These are phyloP conservation scores for Tenebrosternarchus preto DNA, from an alignment of 2,113 vertebrate species.

Conservation along the genomic window DNA sequence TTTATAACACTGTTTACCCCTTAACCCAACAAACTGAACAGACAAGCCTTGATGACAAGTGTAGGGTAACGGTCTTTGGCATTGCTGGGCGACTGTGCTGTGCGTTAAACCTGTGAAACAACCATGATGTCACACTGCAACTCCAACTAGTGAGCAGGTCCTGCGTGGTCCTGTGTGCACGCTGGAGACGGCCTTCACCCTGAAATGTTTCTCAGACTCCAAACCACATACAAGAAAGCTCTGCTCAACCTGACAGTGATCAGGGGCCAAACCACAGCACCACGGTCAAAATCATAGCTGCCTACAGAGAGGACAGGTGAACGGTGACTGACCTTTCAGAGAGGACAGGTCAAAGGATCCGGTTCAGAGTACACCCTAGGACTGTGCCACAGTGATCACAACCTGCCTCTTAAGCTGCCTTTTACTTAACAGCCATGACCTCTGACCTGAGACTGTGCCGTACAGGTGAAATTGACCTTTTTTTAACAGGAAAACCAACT, in stretches of 20 bases:
- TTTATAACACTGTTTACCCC: not conserved
- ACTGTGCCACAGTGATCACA: constrained; percentile 75
- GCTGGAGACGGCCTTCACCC: not conserved
- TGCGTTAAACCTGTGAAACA: not conserved
- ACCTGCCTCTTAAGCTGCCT: constrained; percentile 79
- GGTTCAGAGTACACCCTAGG: constrained; percentile 52
- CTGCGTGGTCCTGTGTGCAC: too few species aligned
- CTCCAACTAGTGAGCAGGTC: not conserved
- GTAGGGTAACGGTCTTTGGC: not conserved
- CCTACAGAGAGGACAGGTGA: constrained; percentile 13
- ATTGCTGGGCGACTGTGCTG: not conserved
- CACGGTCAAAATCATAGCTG: constrained; percentile 17
- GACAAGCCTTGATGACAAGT: not conserved
- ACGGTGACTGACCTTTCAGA: not conserved
- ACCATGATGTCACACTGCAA: not conserved
- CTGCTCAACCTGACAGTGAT: too few species aligned
- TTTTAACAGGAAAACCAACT: not conserved
- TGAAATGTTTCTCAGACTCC: not conserved
- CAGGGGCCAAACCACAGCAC: not conserved
- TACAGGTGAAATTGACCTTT: constrained; percentile 43
- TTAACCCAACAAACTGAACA: not conserved
- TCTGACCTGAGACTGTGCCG: constrained; percentile 63
- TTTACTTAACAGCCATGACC: constrained; percentile 74
- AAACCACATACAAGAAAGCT: not conserved
- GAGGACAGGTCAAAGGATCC: constrained; percentile 15